These are phyloP conservation scores for Ataeniobius toweri DNA, from an alignment of 2,797 vertebrate species.

Conservation along the genomic window DNA sequence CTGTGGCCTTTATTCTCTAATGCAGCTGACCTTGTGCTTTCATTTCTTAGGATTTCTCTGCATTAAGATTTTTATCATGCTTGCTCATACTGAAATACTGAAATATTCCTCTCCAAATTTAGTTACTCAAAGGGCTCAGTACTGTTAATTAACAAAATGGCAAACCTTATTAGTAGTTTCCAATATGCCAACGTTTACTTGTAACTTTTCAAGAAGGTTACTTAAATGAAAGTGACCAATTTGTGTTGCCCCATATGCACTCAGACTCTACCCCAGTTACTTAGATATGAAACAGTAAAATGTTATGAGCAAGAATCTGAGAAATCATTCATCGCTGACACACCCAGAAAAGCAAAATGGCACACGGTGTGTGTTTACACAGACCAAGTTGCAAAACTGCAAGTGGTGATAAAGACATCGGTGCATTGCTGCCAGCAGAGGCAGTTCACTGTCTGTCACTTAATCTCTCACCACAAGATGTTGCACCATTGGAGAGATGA, in stretches of 20 bases:
- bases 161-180: neutral
- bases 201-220: neutral
- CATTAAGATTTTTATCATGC: neutral
- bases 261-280: neutral
- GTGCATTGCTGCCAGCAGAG: neutral
- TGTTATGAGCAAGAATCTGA: constrained; percentile 28
- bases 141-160: neutral
- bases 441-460: constrained; percentile 14
- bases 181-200: neutral
- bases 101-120: neutral
- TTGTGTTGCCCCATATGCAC: neutral
- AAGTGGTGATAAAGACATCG: constrained; percentile 11
- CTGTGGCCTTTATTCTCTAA: neutral
- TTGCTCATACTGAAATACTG: neutral
- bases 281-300: constrained; percentile 14
- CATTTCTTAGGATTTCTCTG: neutral
- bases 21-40: neutral
- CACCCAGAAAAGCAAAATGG: constrained; percentile 31
- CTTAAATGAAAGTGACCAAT: neutral
- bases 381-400: constrained; percentile 13
- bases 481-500: constrained; percentile 16
- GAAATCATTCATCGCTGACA: constrained; percentile 36
- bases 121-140: neutral
- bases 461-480: constrained; percentile 20
- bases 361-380: constrained; percentile 5